phyloP scores from a whole-genome alignment of 2,888 invertebrate species.

The Drosophila acutilabella region DNA sequence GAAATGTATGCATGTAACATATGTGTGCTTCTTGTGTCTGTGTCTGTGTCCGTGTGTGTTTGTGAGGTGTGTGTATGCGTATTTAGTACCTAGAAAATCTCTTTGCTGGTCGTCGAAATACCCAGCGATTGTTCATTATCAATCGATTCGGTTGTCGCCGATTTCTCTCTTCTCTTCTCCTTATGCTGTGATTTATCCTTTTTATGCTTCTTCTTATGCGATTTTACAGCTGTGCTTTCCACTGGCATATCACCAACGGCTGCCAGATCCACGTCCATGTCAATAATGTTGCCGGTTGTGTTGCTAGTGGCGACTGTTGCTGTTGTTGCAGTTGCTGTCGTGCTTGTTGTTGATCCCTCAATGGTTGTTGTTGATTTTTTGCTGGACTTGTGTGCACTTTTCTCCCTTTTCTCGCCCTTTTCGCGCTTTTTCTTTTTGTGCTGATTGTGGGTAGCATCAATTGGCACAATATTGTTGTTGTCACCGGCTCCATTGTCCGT shows the following conservation, averaged over 20 bases:
- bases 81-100: conserved; percentile 87
- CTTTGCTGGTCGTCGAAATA: conserved; percentile 96
- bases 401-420: conserved; percentile 65
- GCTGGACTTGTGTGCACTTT: conserved; percentile 66
- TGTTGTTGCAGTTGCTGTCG: neutral
- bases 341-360: neutral
- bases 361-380: conserved; percentile 17
- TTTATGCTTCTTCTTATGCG: conserved; percentile 77
- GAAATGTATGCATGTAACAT: conserved; percentile 11
- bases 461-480: conserved; percentile 45
- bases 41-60: conserved; percentile 7
- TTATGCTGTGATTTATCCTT: conserved; percentile 82
- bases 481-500: conserved; percentile 34
- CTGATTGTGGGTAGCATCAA: conserved; percentile 40
- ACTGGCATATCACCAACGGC: neutral
- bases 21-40: neutral
- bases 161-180: conserved; percentile 78
- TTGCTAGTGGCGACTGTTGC: neutral
- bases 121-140: conserved; percentile 96
- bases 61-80: conserved; percentile 15
- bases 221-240: conserved; percentile 52
- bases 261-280: conserved; percentile 22
- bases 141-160: conserved; percentile 4
- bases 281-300: conserved; percentile 47
- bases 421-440: conserved; percentile 60